Evolutionary conservation across 2,888 invertebrate genomes (phyloP), one percentile per base, ranked within the genome.

Genomic region (Lasioglossum villosulum): DNA sequence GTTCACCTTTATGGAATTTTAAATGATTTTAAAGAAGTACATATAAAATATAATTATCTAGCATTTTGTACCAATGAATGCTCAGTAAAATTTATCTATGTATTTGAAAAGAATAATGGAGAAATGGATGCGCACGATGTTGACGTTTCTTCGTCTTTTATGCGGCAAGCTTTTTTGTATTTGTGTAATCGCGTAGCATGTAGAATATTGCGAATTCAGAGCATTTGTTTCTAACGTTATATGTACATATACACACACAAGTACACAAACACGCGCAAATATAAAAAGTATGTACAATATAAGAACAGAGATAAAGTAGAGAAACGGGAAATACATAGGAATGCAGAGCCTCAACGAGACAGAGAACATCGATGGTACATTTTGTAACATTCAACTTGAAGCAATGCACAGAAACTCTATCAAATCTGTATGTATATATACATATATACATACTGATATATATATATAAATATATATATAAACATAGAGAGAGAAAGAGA

Each of bases 311-410:
- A 76, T 48, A 52, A 70, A 59, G 42, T 48, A 52, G 73, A 66
- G 48, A 72, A 56, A 75, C 37, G 48, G 72, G 34, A 59, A 85
- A 74, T 52, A 52, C 23, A 52, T 80, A 77, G 85, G 85, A 86
- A 86, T 86, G 85, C 85, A 86, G 74, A 45, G 86, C 74, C 72
- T 74, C 37, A 63, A 66, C 74, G 80, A 86, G 77, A 86, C 70
- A 70, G 73, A 86, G 76, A 86, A 63, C 34, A 56, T 80, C 56
- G 71, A 86, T 77, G 80, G 70, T 84, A 86, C 76, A 48, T 80
- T 70, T 72, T 48, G 42, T 77, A 66, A 75, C 39, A 34, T 74
- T 68, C 39, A 39, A 79, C 45, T 85, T 75, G 30, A 85, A 77
- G 27, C 52, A 86, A 74, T 27, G 48, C 56, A 39, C 14, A 45